Evolutionary conservation across 2,888 invertebrate species (phyloP).

Genomic region (Ochropacha duplaris): DNA sequence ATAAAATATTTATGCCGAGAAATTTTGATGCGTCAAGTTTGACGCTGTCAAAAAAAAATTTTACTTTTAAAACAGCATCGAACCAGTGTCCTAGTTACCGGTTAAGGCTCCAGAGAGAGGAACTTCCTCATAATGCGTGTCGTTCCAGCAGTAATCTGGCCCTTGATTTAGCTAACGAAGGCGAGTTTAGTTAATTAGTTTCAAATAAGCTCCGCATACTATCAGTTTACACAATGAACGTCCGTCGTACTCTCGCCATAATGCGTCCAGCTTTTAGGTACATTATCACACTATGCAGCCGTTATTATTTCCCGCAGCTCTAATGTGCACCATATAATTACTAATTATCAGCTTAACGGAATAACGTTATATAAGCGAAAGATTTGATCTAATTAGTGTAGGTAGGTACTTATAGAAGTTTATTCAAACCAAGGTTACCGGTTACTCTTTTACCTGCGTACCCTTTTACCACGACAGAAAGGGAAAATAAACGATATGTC

Average conservation of each 20-base stretch:
- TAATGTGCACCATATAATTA: neutral
- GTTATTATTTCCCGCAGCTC: neutral
- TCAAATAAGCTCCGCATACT: neutral
- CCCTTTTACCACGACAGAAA: conserved; percentile 1
- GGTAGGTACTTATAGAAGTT: neutral
- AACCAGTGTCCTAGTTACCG: no score
- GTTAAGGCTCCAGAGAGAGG: no score
- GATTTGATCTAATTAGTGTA: neutral
- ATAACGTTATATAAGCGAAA: neutral
- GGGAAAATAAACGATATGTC: conserved; percentile 1
- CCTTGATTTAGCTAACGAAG: no score
- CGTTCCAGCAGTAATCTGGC: no score
- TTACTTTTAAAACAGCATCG: no score
- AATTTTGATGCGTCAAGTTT: no score
- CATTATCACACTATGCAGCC: neutral
- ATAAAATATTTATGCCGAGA: no score
- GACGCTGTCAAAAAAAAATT: no score
- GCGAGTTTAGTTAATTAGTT: neutral
- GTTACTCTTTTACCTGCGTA: neutral
- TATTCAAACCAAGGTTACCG: neutral
- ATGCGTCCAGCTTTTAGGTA: neutral
- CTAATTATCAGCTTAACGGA: neutral
- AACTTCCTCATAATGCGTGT: no score
- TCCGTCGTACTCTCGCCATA: neutral
- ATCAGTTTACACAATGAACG: neutral